Conservation (phyloP, 2,113 vertebrate species). For the Pyxicephalus adspersus region DNA sequence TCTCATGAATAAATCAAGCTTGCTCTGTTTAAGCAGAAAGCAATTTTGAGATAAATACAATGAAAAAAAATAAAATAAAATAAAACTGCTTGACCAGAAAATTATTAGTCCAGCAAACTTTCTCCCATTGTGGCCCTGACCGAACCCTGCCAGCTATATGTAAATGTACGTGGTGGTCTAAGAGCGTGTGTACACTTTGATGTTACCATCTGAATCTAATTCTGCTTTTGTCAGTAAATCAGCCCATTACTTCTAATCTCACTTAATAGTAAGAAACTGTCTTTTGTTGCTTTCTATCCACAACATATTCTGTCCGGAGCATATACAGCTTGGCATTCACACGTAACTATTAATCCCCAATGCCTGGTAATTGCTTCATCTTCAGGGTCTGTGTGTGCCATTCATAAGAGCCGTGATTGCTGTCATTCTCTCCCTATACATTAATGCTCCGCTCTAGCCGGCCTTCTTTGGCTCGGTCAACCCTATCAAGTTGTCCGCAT, state of each 20-base stretch:
- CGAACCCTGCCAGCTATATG: slow-evolving; percentile 83
- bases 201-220: slow-evolving; percentile 84
- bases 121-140: slow-evolving; percentile 73
- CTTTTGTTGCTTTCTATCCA: slow-evolving; percentile 84
- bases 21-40: slow-evolving; percentile 67
- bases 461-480: slow-evolving; percentile 81
- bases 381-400: slow-evolving; percentile 77
- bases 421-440: slow-evolving; percentile 81
- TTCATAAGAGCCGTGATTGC: slow-evolving; percentile 81
- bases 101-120: slow-evolving; percentile 82
- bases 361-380: slow-evolving; percentile 85
- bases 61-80: slow-evolving; percentile 60
- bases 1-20: slow-evolving; percentile 74
- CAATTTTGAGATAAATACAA: slow-evolving; percentile 74
- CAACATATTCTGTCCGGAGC: slow-evolving; percentile 82
- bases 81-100: slow-evolving; percentile 72
- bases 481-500: slow-evolving; percentile 80
- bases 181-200: slow-evolving; percentile 80
- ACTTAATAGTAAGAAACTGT: slow-evolving; percentile 83
- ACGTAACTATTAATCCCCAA: slow-evolving; percentile 81
- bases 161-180: slow-evolving; percentile 77
- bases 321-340: slow-evolving; percentile 83
- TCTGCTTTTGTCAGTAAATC: slow-evolving; percentile 84
- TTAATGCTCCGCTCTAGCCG: slow-evolving; percentile 80
- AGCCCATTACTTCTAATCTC: slow-evolving; percentile 86